Conservation (phyloP, 2,888 invertebrate genomes). For the Chirona hameri region DNA sequence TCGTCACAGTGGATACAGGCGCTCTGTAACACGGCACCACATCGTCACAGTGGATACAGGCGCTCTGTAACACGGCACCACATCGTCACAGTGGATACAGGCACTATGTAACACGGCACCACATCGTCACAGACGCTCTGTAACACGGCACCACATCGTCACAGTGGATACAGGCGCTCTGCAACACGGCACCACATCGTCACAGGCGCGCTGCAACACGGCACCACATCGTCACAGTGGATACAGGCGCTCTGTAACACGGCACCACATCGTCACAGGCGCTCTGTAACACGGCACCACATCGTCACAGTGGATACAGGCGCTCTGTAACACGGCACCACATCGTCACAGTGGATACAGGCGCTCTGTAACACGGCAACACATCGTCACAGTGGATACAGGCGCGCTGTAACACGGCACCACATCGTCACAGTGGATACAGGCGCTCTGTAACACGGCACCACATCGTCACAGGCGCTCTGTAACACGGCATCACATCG, state of each 20-base stretch:
- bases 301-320: conserved; percentile 22
- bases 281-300: too few relatives aligned
- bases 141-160: conserved; percentile 13
- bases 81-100: conserved; percentile 13
- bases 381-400: conserved; percentile 25
- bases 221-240: too few relatives aligned
- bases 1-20: conserved; percentile 24
- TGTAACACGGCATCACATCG: neutral
- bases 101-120: neutral
- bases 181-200: neutral
- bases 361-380: neutral
- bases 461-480: conserved; percentile 25
- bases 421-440: neutral
- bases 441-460: neutral
- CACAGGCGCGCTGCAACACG: too few relatives aligned
- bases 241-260: conserved; percentile 78
- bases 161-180: conserved; percentile 3
- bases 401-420: neutral
- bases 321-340: conserved; percentile 3
- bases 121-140: neutral
- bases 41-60: too few relatives aligned
- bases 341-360: too few relatives aligned
- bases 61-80: neutral
- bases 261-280: conserved; percentile 79
- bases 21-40: conserved; percentile 1